These are phyloP conservation scores for Drosophila hamatofila DNA, from an alignment of 2,888 invertebrate species.

Conservation along the genomic window DNA sequence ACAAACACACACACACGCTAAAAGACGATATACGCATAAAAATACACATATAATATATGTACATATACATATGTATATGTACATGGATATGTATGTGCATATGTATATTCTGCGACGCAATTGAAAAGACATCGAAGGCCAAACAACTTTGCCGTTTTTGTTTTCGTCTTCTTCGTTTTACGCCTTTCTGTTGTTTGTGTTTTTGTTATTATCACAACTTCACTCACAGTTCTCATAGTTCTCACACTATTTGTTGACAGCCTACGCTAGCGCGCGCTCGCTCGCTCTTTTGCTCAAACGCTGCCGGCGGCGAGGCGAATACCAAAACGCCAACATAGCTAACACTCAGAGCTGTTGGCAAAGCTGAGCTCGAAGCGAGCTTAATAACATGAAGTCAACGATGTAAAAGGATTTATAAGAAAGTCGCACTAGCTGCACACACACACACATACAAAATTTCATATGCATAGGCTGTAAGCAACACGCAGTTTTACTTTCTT, in stretches of 20 bases:
- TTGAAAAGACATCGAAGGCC: conserved; percentile 81
- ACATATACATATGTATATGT: neutral
- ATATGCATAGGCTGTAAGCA: conserved; percentile 12
- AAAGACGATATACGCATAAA: conserved; percentile 16
- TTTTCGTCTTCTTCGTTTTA: conserved; percentile 48
- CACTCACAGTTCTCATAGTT: conserved; percentile 31
- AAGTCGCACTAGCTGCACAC: neutral
- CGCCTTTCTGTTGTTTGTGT: conserved; percentile 55
- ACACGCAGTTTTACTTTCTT: conserved; percentile 52
- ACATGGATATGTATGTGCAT: conserved; percentile 19
- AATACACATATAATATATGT: conserved; percentile 10
- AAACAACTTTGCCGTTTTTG: conserved; percentile 75
- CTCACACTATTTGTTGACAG: conserved; percentile 32
- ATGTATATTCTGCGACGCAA: conserved; percentile 77
- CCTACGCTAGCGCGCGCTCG: conserved; percentile 15
- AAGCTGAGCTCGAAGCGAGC: neutral
- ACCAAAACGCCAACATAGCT: conserved; percentile 15
- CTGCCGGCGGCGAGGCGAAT: conserved; percentile 45
- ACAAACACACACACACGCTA: neutral
- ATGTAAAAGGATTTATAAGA: conserved; percentile 4
- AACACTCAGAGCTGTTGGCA: neutral
- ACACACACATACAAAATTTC: neutral
- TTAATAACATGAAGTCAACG: neutral
- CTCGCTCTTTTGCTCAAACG: conserved; percentile 12
- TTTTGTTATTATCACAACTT: conserved; percentile 76